Evolutionary conservation across 64 coral and sea anemone genomes (phyloP).

Genomic region (Dendronephthya gigantea): DNA sequence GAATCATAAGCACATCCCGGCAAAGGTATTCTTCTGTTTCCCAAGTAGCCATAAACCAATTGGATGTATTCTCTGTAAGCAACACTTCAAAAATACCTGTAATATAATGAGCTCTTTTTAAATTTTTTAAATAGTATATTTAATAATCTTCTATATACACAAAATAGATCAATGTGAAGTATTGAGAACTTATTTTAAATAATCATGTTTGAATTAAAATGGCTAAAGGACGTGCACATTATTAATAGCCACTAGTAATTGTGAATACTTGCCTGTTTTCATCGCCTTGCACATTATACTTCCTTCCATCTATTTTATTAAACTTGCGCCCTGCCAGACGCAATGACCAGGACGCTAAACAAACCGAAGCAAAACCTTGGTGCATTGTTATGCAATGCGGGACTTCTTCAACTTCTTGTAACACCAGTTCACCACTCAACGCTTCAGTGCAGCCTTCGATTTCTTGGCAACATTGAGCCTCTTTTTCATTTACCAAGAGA

Average conservation of each 20-base stretch:
- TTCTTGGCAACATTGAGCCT: slow-evolving; percentile 36
- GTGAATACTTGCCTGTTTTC: too few species aligned
- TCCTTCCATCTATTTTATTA: not conserved
- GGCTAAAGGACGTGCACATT: too few species aligned
- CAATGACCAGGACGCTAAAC: not conserved
- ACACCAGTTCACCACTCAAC: not conserved
- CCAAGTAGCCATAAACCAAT: slow-evolving; percentile 15
- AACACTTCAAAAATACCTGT: slow-evolving; percentile 16
- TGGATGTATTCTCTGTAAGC: slow-evolving; percentile 11
- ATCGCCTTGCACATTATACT: slow-evolving; percentile 11
- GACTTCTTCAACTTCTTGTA: not conserved
- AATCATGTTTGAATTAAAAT: too few species aligned
- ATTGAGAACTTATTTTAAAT: too few species aligned
- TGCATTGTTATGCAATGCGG: not conserved
- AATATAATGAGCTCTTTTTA: slow-evolving; percentile 1
- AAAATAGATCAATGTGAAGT: not conserved
- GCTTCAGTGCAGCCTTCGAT: slow-evolving; percentile 21
- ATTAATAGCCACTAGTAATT: too few species aligned
- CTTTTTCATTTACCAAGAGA: slow-evolving; percentile 5
- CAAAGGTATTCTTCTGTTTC: too few species aligned
- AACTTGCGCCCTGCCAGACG: not conserved
- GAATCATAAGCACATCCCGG: not conserved
- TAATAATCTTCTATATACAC: not conserved
- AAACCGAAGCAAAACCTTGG: not conserved
- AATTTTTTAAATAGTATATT: not conserved